Evolutionary conservation across 92 coral and sea anemone species (phyloP), one percentile per base, ranked within the genome.

Genomic region (Zoanthus solanderi): DNA sequence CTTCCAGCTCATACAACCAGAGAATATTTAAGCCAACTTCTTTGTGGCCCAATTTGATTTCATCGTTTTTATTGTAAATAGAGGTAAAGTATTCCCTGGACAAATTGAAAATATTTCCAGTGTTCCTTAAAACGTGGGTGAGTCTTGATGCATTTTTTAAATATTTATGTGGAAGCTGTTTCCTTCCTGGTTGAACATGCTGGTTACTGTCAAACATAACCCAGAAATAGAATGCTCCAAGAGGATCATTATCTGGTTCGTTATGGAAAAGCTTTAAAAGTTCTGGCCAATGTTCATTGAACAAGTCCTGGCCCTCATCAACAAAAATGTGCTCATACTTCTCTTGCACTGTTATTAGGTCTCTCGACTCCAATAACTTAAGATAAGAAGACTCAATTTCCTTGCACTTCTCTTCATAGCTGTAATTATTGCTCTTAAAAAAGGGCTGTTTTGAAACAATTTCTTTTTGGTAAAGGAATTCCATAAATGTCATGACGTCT

Each of bases 291-390:
- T 18, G 48, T 15, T 12, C 52, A 0, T 89, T 89, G 63, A 50
- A 76, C 52, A 92, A 66, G 15, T 92, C 92, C 30, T 92, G 92
- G n/a, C 92, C 84, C 69, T 92, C 95, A 44, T 92, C 95, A 30
- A 92, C 87, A 71, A 92, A 92, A 14, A 92, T 89, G 57, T 92
- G 95, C 13, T 92, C 88, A 57, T 83, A 92, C 48, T 31, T 68
- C 4, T 28, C 9, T n/a, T n/a, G 42, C 32, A 7, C 23, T 13
- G 87, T 28, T 5, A 52, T 67, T 0, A 14, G 78, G 5, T 23
- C 23, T 23, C 8, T 31, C 2, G n/a, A 13, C 11, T 4, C 6
- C 52, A 23, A 23, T 23, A 71, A 71, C 71, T 71, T 71, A 5
- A 0, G 14, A 52, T 13, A 71, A 4, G 63, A 32, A 18, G 48